phyloP scores from a whole-genome alignment of 2,888 invertebrate genomes.

The Orchestes rusci region DNA sequence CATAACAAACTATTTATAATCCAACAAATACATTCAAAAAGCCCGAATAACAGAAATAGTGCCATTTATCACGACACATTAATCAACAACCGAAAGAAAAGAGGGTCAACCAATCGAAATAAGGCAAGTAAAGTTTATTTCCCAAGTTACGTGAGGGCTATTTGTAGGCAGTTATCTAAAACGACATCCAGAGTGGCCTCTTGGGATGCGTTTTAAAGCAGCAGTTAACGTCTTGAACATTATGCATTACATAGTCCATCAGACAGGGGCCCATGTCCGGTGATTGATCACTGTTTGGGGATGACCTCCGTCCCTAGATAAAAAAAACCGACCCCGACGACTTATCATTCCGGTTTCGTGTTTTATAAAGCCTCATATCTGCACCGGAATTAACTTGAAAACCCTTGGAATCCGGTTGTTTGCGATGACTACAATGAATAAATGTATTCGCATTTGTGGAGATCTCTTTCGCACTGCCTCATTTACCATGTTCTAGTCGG shows the following conservation, averaged over 20 bases:
- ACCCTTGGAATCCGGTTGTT: constrained; percentile 32
- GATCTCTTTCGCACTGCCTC: constrained; percentile 40
- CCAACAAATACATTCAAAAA: background rate
- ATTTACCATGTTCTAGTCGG: constrained; percentile 36
- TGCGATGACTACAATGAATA: constrained; percentile 39
- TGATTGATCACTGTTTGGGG: constrained; percentile 43
- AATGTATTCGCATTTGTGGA: constrained; percentile 43
- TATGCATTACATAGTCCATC: constrained; percentile 42
- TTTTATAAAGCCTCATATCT: constrained; percentile 36
- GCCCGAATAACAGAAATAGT: constrained; percentile 6
- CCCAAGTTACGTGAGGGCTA: constrained; percentile 28
- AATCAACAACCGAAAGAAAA: constrained; percentile 18
- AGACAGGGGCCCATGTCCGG: constrained; percentile 37
- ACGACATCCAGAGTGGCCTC: constrained; percentile 39
- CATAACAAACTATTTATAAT: no score
- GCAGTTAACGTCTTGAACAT: constrained; percentile 46
- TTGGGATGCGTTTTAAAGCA: constrained; percentile 41
- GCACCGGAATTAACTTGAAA: constrained; percentile 25
- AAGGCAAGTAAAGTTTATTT: constrained; percentile 24
- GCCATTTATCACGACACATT: constrained; percentile 20
- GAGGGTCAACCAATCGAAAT: constrained; percentile 23
- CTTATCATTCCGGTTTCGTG: constrained; percentile 39
- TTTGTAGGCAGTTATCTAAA: constrained; percentile 38
- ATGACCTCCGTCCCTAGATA: constrained; percentile 38
- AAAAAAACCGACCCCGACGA: constrained; percentile 29